Base-by-base conservation (phyloP, 1,140 invertebrate species). In the Drosophila littoralis region DNA sequence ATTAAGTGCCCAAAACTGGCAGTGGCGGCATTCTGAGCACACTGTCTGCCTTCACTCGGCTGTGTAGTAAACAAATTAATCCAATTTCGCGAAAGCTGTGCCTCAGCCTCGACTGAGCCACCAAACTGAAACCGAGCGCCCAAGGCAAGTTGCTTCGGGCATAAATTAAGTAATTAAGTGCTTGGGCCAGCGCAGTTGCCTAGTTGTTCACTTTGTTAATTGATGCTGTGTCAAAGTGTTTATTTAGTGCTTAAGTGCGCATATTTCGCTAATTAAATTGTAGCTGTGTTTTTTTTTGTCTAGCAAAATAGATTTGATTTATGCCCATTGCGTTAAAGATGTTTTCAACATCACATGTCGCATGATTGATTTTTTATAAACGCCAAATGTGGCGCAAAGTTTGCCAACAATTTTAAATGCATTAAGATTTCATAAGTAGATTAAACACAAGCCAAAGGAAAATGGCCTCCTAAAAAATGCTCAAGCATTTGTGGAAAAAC, bases 121-220 rank as follows among this genome's bases (percentile, higher is more conserved):
- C 28, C 42, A 50, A 45, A 17, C 35, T 9, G 54, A 40, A 13
- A 51, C 13, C n/a, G 46, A 9, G 43, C 33, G 43, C 43, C 46
- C 33, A 52, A 38, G 22, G 52, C 33, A 28, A 58, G 22, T 45
- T 38, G 63, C 67, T 42, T 59, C 13, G 28, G 69, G 84, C 77
- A 88, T 83, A 89, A 88, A 89, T 88, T 80, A 89, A 89, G 84
- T 83, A 88, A 88, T 88, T 88, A 88, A 83, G 69, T 71, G 54
- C 82, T 55, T 70, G 51, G 36, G 46, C 17, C 9, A 17, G 9
- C n/a, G 13, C n/a, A 35, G 48, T 52, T 33, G 40, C 42, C 75
- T 73, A 77, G 60, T 77, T 68, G 43, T 45, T 45, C 45, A 75
- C 67, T 75, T 73, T 69, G 69, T 76, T 88, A 88, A 88, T 88